Conservation (phyloP, 2,888 invertebrate species). For the Xylocampa areola region DNA sequence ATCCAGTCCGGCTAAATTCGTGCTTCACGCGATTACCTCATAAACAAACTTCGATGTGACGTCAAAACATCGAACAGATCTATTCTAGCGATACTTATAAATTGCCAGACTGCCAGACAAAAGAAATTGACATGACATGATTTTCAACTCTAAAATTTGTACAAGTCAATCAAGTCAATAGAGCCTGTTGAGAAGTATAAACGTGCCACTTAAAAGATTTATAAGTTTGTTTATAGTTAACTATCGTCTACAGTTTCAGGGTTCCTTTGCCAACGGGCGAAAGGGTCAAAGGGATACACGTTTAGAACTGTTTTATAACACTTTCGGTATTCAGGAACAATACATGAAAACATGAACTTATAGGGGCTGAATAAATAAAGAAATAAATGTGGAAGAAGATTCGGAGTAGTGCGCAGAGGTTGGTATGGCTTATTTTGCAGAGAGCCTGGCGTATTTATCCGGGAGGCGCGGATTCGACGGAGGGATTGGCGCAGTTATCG, state of each 20-base stretch:
- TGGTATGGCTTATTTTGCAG: no score
- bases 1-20: slow-evolving; percentile 59
- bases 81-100: slow-evolving; percentile 31
- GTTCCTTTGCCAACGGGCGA: slow-evolving; percentile 9
- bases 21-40: slow-evolving; percentile 72
- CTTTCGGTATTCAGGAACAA: not conserved
- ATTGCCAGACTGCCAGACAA: slow-evolving; percentile 12
- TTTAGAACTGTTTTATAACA: slow-evolving; percentile 7
- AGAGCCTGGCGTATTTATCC: no score
- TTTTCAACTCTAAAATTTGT: slow-evolving; percentile 2
- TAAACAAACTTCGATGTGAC: slow-evolving; percentile 70
- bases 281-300: slow-evolving; percentile 18
- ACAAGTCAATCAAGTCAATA: slow-evolving; percentile 9
- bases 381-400: no score
- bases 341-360: not conserved
- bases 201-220: slow-evolving; percentile 4
- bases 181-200: not conserved
- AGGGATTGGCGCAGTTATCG: no score
- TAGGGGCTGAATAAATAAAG: no score
- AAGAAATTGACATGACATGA: slow-evolving; percentile 22
- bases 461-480: no score
- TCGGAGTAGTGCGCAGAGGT: no score
- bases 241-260: slow-evolving; percentile 6
- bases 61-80: slow-evolving; percentile 54
- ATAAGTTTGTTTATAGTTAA: slow-evolving; percentile 8